phyloP scores from a whole-genome alignment of 2,113 vertebrate genomes.

The Aphyosemion australe region DNA sequence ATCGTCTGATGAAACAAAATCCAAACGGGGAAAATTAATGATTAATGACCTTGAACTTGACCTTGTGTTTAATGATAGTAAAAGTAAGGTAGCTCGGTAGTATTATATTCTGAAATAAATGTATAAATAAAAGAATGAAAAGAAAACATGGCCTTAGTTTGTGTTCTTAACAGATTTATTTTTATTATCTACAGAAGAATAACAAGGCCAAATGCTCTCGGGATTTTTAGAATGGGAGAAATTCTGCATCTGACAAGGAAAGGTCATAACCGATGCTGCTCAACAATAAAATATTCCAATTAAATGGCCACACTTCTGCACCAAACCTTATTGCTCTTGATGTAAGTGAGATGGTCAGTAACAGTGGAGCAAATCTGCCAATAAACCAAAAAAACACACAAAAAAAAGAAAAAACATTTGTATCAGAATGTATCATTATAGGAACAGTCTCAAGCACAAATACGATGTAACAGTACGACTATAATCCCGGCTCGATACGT shows the following conservation, averaged over 20 bases:
- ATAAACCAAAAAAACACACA: no score
- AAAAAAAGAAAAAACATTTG: no score
- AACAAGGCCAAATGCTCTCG: not conserved
- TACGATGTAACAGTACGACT: no score
- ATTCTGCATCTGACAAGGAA: not conserved
- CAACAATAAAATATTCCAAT: no score
- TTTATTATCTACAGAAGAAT: not conserved
- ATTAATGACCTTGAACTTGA: not conserved
- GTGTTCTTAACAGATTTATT: not conserved
- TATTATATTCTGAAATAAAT: not conserved
- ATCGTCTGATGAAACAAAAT: no score
- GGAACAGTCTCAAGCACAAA: no score
- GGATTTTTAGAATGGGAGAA: not conserved
- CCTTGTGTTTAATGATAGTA: not conserved
- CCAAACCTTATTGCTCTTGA: constrained; percentile 5
- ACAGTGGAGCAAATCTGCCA: no score
- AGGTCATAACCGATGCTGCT: not conserved
- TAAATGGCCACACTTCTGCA: not conserved
- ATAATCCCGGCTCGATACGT: no score
- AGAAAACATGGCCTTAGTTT: not conserved
- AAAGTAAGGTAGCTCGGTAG: not conserved
- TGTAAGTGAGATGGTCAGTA: not conserved
- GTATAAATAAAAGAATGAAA: no score
- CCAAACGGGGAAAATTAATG: not conserved
- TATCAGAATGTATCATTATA: not conserved